A percentile compares a stretch with the other conserved stretches of the same genome.
These are phyloP conservation scores for Drosophila cardini DNA, from an alignment of 1,140 invertebrate species.

Conservation along the genomic window DNA sequence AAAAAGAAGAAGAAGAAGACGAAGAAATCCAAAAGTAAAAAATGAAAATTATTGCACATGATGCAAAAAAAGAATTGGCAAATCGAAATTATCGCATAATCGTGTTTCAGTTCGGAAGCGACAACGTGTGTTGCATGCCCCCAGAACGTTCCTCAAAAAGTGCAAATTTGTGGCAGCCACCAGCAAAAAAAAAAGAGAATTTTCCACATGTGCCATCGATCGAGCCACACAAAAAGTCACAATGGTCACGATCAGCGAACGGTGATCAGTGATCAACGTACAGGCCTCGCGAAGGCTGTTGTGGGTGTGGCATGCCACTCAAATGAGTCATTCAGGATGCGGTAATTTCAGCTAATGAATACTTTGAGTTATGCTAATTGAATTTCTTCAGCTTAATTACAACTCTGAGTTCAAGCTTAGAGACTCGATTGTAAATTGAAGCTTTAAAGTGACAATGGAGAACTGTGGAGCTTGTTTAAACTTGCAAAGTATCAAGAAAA, in stretches of 20 bases:
- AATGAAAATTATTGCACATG: constrained; percentile 58
- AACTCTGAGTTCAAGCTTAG: neutral
- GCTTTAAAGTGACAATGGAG: too few relatives aligned
- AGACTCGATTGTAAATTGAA: too few relatives aligned
- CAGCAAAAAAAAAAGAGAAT: constrained; percentile 4
- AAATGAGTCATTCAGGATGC: constrained; percentile 21
- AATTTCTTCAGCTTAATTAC: neutral
- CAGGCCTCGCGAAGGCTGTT: neutral
- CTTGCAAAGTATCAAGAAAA: too few relatives aligned
- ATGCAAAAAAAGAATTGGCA: constrained; percentile 27
- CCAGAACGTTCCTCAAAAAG: constrained; percentile 58
- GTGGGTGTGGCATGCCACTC: constrained; percentile 29
- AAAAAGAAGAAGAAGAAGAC: neutral
- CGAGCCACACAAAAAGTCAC: constrained; percentile 55
- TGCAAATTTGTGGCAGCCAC: constrained; percentile 69
- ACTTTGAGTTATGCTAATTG: neutral
- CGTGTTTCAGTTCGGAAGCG: constrained; percentile 39
- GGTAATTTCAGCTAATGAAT: neutral
- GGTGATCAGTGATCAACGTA: neutral
- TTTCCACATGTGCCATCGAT: constrained; percentile 27
- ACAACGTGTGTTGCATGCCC: constrained; percentile 29
- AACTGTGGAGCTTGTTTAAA: too few relatives aligned
- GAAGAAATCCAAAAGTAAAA: neutral
- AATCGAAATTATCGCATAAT: constrained; percentile 49
- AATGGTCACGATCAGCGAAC: constrained; percentile 52